phyloP scores from a whole-genome alignment of 2,888 invertebrate genomes.

The Cistogaster globosa region DNA sequence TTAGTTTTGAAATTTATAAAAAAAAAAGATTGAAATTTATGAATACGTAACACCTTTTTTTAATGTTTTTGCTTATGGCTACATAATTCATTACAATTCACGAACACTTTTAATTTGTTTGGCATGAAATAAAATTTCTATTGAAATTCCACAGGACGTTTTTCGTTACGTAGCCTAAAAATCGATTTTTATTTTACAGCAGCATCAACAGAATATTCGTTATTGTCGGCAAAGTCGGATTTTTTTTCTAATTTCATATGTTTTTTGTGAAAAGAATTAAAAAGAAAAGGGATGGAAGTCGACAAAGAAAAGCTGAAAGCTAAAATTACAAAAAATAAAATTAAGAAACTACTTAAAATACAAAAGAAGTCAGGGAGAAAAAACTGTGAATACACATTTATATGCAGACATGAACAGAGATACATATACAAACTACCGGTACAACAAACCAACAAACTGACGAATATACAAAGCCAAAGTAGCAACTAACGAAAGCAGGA shows the following conservation, averaged over 20 bases:
- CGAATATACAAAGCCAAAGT: conserved; percentile 33
- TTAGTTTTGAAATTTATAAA: too few relatives aligned
- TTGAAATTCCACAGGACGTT: conserved; percentile 12
- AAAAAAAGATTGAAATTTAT: neutral
- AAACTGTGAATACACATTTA: conserved; percentile 47
- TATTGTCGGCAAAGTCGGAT: conserved; percentile 23
- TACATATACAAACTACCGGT: conserved; percentile 35
- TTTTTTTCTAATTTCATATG: conserved; percentile 8
- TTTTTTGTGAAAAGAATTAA: conserved; percentile 14
- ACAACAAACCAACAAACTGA: conserved; percentile 42
- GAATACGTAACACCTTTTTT: neutral
- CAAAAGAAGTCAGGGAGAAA: conserved; percentile 2
- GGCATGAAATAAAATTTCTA: neutral
- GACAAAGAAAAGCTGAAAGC: neutral
- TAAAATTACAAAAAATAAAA: conserved; percentile 27
- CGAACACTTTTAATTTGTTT: neutral
- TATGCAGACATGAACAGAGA: conserved; percentile 54
- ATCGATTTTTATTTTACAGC: conserved; percentile 62
- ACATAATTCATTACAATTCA: neutral
- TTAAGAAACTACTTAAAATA: conserved; percentile 2
- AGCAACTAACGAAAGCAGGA: conserved; percentile 28
- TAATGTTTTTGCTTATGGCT: neutral
- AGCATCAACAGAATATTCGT: conserved; percentile 52
- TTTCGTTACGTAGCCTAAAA: conserved; percentile 34
- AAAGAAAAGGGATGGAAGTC: conserved; percentile 31